Evolutionary conservation across 2,888 invertebrate species (phyloP), one percentile per base, ranked within the genome.

Genomic region (Mechanitis mazaeus): DNA sequence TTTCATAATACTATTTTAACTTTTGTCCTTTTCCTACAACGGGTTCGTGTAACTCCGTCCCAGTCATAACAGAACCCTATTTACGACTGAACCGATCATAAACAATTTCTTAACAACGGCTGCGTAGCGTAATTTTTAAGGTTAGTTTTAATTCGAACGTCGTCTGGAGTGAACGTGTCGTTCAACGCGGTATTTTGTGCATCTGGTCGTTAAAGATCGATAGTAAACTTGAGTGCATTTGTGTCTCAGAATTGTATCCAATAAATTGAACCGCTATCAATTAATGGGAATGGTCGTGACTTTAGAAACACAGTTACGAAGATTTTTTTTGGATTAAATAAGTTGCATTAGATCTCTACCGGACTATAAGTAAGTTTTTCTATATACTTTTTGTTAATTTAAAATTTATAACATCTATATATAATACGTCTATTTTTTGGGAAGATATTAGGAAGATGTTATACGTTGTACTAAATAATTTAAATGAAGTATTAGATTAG

Each of bases 71-170:
- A 78, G 82, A 81, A 85, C 85, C 86, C 86, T 79, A 87, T 84
- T 83, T 64, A 67, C 62, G 65, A 57, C 63, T 63, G 82, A 79
- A 80, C 20, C 20, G 20, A 20, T 20, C 80, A 84, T 81, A 86
- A 83, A 85, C 86, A 88, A 84, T 85, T 86, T 83, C 83, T 81
- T 80, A 78, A 80, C 83, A 74, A 72, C 71, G 81, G 81, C 81
- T 82, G 85, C 84, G 83, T 85, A 86, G 67, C 68, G 68, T 66
- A 83, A 63, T 66, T 81, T 88, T 88, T 87, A 81, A 89, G 87
- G 89, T 90, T 86, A 90, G 89, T 90, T 83, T 84, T 84, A 85
- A 84, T 81, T 81, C 82, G 75, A 79, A 87, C 76, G 82, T 81
- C 81, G 81, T 73, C 74, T 69, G 72, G 76, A 78, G 75, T 80